Conservation (phyloP, 2,888 invertebrate genomes). For the Mimumesa dahlbomi region DNA sequence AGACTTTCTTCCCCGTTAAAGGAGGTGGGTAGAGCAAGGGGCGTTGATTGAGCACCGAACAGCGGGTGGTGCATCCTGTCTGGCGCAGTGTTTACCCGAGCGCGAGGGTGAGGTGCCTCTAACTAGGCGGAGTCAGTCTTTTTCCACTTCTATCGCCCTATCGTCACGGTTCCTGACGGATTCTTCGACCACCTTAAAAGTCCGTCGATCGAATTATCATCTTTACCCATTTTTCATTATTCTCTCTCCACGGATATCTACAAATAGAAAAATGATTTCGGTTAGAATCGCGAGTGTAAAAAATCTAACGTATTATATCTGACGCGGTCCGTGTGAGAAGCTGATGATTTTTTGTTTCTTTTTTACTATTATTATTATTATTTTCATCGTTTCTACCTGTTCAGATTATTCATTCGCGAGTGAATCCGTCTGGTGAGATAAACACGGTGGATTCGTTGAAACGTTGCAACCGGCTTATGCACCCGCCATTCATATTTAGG, state of each 20-base stretch:
- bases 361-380: too few relatives aligned
- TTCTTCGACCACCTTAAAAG: too few relatives aligned
- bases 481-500: slow-evolving; percentile 52
- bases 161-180: too few relatives aligned
- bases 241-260: too few relatives aligned
- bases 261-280: too few relatives aligned
- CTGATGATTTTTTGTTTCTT: too few relatives aligned
- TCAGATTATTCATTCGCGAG: not conserved
- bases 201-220: too few relatives aligned
- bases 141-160: slow-evolving; percentile 24
- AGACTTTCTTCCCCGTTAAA: slow-evolving; percentile 14
- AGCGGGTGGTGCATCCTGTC: slow-evolving; percentile 59
- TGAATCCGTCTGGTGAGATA: not conserved
- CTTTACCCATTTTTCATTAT: too few relatives aligned
- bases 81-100: slow-evolving; percentile 64
- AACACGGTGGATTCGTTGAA: not conserved
- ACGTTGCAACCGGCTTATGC: slow-evolving; percentile 13
- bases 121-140: slow-evolving; percentile 55
- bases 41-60: slow-evolving; percentile 53
- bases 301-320: too few relatives aligned
- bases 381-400: too few relatives aligned
- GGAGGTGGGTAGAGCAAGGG: slow-evolving; percentile 40
- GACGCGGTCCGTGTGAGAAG: too few relatives aligned
- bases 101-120: slow-evolving; percentile 47
- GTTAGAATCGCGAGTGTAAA: too few relatives aligned